Evolutionary conservation across 2,888 invertebrate genomes (phyloP).

Genomic region (Apamea epomidion): DNA sequence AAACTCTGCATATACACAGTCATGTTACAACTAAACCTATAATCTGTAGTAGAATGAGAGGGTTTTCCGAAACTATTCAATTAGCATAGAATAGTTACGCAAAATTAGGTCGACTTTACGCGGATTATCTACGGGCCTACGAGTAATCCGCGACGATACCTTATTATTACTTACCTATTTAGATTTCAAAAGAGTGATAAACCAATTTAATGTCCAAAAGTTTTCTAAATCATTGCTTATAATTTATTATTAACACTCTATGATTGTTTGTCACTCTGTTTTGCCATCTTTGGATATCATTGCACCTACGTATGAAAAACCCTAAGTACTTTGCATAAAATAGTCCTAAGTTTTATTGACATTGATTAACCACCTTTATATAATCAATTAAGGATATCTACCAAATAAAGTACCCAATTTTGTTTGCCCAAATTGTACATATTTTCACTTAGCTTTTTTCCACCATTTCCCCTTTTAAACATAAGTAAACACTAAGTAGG

Average conservation of each 20-base stretch:
- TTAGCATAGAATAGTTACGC: background rate
- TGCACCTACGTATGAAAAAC: background rate
- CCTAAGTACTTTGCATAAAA: background rate
- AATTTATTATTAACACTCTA: no score
- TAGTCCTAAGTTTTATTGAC: background rate
- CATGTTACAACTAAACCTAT: background rate
- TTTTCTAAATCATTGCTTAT: conserved; percentile 1
- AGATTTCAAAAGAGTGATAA: background rate
- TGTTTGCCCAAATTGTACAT: background rate
- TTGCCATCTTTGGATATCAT: background rate
- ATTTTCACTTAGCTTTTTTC: background rate
- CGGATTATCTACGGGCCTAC: background rate
- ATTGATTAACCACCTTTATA: background rate
- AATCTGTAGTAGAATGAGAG: background rate
- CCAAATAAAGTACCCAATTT: background rate
- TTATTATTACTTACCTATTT: background rate
- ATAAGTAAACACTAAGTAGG: background rate
- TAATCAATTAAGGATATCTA: background rate
- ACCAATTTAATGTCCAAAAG: background rate
- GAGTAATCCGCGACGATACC: background rate
- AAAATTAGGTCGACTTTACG: background rate
- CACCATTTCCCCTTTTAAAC: background rate
- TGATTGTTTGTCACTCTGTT: background rate
- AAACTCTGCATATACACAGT: background rate
- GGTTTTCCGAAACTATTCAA: background rate